phyloP scores from a whole-genome alignment of 2,888 invertebrate species.

The Phymatocera aterrima region DNA sequence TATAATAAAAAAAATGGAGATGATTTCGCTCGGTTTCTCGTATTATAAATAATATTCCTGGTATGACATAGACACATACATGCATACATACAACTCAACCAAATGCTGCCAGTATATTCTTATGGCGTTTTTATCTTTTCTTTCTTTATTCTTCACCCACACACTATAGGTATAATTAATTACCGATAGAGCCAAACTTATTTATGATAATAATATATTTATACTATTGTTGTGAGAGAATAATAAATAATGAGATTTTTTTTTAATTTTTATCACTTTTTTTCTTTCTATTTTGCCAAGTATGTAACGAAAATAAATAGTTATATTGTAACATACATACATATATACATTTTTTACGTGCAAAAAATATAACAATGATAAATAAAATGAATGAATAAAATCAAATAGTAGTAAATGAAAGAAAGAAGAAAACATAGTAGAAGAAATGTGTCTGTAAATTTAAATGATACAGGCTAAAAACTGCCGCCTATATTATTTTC shows the following conservation, averaged over 20 bases:
- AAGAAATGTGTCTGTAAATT: neutral
- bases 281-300: neutral
- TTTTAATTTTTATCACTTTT: too few species aligned
- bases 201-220: constrained; percentile 74
- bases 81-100: constrained; percentile 60
- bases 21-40: constrained; percentile 55
- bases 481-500: too few species aligned
- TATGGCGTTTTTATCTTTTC: constrained; percentile 67
- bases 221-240: constrained; percentile 63
- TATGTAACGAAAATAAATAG: neutral
- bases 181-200: constrained; percentile 75
- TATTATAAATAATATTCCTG: constrained; percentile 51
- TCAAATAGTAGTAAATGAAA: neutral
- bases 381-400: neutral
- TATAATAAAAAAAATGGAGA: constrained; percentile 45
- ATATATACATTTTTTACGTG: constrained; percentile 25
- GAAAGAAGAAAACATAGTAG: neutral
- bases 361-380: neutral
- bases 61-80: constrained; percentile 58
- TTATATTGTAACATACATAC: constrained; percentile 30
- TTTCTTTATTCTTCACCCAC: neutral
- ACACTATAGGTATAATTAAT: constrained; percentile 58
- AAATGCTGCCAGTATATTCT: constrained; percentile 73
- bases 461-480: too few species aligned
- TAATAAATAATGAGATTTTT: constrained; percentile 55